Percentiles rank a stretch among this genome's conserved stretches.
Evolutionary conservation across 2,797 vertebrate species (phyloP).

Genomic region (Arremon aurantiirostris): DNA sequence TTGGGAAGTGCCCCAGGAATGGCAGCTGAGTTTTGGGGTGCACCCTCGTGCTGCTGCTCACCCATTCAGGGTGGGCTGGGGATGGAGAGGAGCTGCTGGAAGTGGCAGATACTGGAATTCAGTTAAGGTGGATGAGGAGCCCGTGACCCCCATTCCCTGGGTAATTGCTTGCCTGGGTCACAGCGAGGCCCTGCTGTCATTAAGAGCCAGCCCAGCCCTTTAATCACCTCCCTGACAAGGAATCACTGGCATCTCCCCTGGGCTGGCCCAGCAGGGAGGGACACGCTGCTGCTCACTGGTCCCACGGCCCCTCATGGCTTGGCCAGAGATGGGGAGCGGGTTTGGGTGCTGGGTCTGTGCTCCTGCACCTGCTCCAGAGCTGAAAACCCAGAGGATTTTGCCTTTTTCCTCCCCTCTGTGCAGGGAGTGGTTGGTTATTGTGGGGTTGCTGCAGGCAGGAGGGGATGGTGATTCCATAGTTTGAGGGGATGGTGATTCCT

Average conservation of each 20-base stretch:
- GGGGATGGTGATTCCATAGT: background rate
- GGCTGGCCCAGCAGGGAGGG: background rate
- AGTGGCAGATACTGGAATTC: constrained; percentile 83
- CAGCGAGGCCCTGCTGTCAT: constrained; percentile 67
- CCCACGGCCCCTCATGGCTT: accelerated
- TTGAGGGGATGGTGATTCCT: background rate
- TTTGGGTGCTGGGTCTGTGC: accelerated
- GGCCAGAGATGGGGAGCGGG: accelerated
- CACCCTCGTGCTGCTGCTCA: background rate
- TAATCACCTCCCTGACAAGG: constrained; percentile 43
- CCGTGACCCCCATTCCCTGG: constrained; percentile 81
- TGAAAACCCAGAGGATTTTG: background rate
- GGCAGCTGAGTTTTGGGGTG: background rate
- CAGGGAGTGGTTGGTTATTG: accelerated
- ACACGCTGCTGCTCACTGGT: accelerated
- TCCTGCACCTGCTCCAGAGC: background rate
- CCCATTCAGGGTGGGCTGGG: background rate
- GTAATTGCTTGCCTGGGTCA: constrained; percentile 84
- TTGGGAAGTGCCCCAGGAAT: accelerated
- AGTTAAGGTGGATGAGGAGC: constrained; percentile 83
- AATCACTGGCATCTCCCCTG: background rate
- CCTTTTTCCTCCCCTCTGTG: background rate
- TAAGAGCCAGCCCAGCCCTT: constrained; percentile 72
- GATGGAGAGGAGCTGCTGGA: background rate
- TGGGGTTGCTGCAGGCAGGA: background rate